Evolutionary conservation across 23 tunicate species (phyloP).

Genomic region (Ciona savignyi): DNA sequence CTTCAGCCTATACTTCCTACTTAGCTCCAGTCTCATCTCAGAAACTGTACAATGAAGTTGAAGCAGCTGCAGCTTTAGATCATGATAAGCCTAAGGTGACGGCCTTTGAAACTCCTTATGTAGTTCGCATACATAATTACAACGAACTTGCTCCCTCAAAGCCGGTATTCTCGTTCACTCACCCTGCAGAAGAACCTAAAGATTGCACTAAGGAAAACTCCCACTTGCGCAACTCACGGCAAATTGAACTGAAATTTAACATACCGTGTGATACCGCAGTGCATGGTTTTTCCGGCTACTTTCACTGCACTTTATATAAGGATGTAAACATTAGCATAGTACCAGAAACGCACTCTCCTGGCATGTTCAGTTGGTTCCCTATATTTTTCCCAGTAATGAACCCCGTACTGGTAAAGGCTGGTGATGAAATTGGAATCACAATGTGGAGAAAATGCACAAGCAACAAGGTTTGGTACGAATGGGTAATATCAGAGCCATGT

Average conservation of each 20-base stretch:
- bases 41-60: constrained; percentile 85
- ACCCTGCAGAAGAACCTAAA: constrained; percentile 35
- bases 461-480: constrained; percentile 95
- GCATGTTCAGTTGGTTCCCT: constrained; percentile 99
- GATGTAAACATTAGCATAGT: constrained; percentile 88
- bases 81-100: constrained; percentile 59
- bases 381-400: constrained; percentile 71
- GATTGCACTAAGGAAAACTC: background rate
- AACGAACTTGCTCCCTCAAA: constrained; percentile 60
- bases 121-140: constrained; percentile 90
- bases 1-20: constrained; percentile 84
- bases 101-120: constrained; percentile 94
- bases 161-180: constrained; percentile 75
- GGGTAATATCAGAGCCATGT: constrained; percentile 72
- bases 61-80: constrained; percentile 19
- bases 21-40: constrained; percentile 91
- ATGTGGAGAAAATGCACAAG: constrained; percentile 76
- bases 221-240: constrained; percentile 36
- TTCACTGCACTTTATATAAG: constrained; percentile 73
- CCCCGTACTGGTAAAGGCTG: constrained; percentile 46
- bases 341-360: constrained; percentile 89
- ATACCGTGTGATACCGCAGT: constrained; percentile 44
- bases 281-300: constrained; percentile 99
- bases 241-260: constrained; percentile 23
- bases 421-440: constrained; percentile 21